A percentile compares a stretch with the other conserved stretches of the same genome.
Evolutionary conservation across 2,113 vertebrate species (phyloP).

Genomic region (Mesitornis unicolor): DNA sequence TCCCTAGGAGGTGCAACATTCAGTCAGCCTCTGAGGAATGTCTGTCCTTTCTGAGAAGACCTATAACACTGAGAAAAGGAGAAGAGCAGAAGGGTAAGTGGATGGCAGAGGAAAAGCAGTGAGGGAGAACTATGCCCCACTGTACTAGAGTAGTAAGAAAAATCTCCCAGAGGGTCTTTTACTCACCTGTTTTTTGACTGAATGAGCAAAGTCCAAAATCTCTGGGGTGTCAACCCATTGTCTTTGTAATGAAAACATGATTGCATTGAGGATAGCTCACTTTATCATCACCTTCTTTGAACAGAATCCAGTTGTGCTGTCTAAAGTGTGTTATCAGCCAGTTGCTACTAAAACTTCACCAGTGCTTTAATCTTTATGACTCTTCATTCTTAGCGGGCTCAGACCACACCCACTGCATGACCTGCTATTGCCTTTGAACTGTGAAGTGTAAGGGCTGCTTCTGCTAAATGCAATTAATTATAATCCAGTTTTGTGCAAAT

Average conservation of each 20-base stretch:
- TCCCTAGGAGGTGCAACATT: neutral
- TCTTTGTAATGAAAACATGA: neutral
- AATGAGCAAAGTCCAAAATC: neutral
- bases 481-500: neutral
- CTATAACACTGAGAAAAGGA: neutral
- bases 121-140: neutral
- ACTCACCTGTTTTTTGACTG: neutral
- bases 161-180: neutral
- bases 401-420: neutral
- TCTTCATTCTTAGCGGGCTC: neutral
- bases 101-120: neutral
- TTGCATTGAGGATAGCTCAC: neutral
- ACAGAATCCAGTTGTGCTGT: neutral
- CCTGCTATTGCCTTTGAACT: neutral
- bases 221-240: neutral
- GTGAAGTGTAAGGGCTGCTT: neutral
- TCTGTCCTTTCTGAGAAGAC: neutral
- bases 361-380: neutral
- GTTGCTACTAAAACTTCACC: neutral
- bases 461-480: neutral
- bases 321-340: neutral
- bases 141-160: neutral
- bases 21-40: slow-evolving; percentile 11
- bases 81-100: neutral
- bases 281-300: neutral